Evolutionary conservation across 2,888 invertebrate species (phyloP).

Genomic region (Drosophila gaucha): DNA sequence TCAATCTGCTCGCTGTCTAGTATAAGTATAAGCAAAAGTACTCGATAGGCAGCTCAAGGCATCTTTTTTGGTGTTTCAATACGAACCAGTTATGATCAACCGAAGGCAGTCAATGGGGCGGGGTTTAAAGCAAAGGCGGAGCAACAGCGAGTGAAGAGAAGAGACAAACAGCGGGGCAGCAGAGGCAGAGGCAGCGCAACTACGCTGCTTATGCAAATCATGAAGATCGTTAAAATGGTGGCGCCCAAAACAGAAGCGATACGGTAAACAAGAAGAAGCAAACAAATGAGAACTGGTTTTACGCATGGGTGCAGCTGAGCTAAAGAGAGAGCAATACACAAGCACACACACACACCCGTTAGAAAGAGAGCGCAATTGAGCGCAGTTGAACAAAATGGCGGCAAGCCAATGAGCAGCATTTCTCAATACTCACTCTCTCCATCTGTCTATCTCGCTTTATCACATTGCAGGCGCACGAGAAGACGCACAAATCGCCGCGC

Average conservation of each 20-base stretch:
- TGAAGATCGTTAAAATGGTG: slow-evolving; percentile 67
- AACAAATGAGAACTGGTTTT: slow-evolving; percentile 64
- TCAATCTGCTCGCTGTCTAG: background rate
- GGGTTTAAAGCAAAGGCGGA: slow-evolving; percentile 24
- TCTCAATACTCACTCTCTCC: background rate
- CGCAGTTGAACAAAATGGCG: slow-evolving; percentile 68
- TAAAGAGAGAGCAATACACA: slow-evolving; percentile 10
- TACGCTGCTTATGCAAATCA: slow-evolving; percentile 63
- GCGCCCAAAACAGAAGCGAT: slow-evolving; percentile 64
- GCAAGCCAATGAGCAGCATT: slow-evolving; percentile 38
- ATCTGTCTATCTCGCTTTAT: background rate
- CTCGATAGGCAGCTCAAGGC: background rate
- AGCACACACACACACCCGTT: slow-evolving; percentile 21
- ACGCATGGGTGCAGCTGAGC: slow-evolving; percentile 71
- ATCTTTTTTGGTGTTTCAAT: slow-evolving; percentile 3
- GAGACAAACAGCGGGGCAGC: background rate
- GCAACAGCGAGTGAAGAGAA: slow-evolving; percentile 5
- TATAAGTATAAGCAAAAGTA: background rate
- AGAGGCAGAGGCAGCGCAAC: background rate
- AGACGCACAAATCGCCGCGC: slow-evolving; percentile 84
- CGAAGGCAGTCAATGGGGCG: slow-evolving; percentile 2
- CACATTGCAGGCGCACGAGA: slow-evolving; percentile 82
- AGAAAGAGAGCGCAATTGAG: slow-evolving; percentile 54
- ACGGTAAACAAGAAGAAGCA: background rate
- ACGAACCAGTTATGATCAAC: slow-evolving; percentile 25